These are phyloP conservation scores for Neoseiulus cucumeris DNA, from an alignment of 1,140 invertebrate species.

Conservation along the genomic window DNA sequence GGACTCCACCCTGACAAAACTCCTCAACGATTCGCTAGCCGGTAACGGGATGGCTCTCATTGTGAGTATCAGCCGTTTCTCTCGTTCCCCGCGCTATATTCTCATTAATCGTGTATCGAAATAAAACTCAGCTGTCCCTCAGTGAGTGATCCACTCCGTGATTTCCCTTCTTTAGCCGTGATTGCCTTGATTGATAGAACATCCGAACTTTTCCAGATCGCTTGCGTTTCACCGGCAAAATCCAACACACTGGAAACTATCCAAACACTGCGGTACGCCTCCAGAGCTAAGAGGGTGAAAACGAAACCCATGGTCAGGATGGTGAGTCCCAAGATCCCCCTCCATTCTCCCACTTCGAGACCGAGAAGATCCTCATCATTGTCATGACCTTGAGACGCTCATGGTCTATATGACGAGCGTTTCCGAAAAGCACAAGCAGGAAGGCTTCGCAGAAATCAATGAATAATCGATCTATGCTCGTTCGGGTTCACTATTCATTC, in stretches of 20 bases:
- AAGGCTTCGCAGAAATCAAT: no score
- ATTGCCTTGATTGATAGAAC: no score
- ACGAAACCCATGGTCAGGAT: slow-evolving; percentile 78
- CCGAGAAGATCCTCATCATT: no score
- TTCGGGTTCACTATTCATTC: no score
- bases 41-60: slow-evolving; percentile 82
- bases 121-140: no score
- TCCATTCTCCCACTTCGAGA: slow-evolving; percentile 31
- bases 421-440: no score
- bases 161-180: no score
- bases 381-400: no score
- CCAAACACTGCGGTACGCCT: slow-evolving; percentile 71
- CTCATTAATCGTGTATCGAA: not conserved
- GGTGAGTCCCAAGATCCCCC: slow-evolving; percentile 36
- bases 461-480: no score
- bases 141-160: no score
- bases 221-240: slow-evolving; percentile 63
- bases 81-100: not conserved
- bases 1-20: slow-evolving; percentile 77
- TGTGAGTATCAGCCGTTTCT: slow-evolving; percentile 35
- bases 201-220: slow-evolving; percentile 57
- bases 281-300: slow-evolving; percentile 61
- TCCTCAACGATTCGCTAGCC: slow-evolving; percentile 76
- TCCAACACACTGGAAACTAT: slow-evolving; percentile 71
- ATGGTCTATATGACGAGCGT: no score